Base-by-base conservation (phyloP, 2,797 vertebrate species). In the Gephyroberyx darwinii region DNA sequence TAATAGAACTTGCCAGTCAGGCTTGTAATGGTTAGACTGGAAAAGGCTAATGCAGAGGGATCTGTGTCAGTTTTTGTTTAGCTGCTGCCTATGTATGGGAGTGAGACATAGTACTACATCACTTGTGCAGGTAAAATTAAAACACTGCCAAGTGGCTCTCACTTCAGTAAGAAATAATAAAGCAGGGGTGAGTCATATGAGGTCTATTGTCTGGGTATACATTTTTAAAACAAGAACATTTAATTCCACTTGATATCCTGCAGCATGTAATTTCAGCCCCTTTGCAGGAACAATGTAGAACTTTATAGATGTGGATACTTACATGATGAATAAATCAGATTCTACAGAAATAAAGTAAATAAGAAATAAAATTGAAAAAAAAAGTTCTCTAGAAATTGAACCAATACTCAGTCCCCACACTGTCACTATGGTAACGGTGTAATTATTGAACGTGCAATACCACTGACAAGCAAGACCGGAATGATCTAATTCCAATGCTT, bases 371-470 rank as follows among this genome's bases (percentile, higher is more conserved):
- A 26, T 26, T 26, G 26, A 26, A 26, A 71, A 75, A 74, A 68
- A 63, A 20, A 16, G 53, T 70, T 75, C 73, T 83, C 74, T 66
- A 61, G 56, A 82, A 84, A 80, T 69, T 9, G 65, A 71, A 81
- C 62, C 58, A 39, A 30, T n/a, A 54, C 67, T 79, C 81, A 84
- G 78, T 86, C 69, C 54, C 54, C 17, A 2, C 37, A n/a, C 43
- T 65, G 69, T 86, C 83, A 57, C 86, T 75, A 86, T 86, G 82
- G 87, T 74, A 85, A 86, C 84, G 78, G 74, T 60, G 65, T 78
- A 83, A 84, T 84, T 81, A 86, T 76, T 41, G 61, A 85, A 78
- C 67, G 67, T 81, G 77, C 79, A 82, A 71, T 66, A 66, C 75
- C 74, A 77, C 75, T 79, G 85, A 85, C 83, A 87, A 26, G 84